phyloP scores from a whole-genome alignment of 2,113 vertebrate species.

The Scolopax mira region DNA sequence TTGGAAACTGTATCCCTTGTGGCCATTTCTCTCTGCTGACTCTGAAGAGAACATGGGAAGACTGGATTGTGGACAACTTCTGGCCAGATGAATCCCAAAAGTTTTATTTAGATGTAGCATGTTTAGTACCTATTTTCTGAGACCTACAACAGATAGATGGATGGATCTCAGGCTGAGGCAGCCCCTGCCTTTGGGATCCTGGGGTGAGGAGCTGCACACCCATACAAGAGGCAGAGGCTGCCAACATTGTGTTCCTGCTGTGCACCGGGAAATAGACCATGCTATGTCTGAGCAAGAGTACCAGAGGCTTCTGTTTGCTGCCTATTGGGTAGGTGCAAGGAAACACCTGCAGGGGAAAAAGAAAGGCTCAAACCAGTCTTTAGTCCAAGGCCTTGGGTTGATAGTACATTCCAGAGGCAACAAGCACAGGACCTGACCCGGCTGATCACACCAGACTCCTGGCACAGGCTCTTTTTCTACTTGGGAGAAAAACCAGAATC shows the following conservation, averaged over 20 bases:
- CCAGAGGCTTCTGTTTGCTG: not conserved
- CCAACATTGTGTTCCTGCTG: not conserved
- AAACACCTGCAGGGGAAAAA: not conserved
- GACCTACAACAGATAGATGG: not conserved
- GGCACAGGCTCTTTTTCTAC: not conserved
- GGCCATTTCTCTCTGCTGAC: not conserved
- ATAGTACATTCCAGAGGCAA: not conserved
- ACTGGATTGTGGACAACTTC: not conserved
- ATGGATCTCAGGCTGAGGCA: not conserved
- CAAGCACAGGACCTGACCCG: not conserved
- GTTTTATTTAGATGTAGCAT: not conserved
- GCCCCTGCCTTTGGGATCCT: not conserved
- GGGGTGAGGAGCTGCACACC: not conserved
- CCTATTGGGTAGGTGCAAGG: not conserved
- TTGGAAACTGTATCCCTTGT: not conserved
- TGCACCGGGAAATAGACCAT: fast-evolving
- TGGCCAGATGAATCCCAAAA: not conserved
- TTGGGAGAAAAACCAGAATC: not conserved
- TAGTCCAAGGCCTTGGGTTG: not conserved
- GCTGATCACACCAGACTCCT: not conserved
- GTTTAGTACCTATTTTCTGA: not conserved
- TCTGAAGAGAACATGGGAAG: not conserved
- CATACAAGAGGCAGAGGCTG: not conserved
- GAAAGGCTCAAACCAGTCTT: not conserved
- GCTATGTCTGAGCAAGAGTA: not conserved